Evolutionary conservation across 2,797 vertebrate species (phyloP), one percentile per base, ranked within the genome.

Genomic region (Oophaga sylvatica): DNA sequence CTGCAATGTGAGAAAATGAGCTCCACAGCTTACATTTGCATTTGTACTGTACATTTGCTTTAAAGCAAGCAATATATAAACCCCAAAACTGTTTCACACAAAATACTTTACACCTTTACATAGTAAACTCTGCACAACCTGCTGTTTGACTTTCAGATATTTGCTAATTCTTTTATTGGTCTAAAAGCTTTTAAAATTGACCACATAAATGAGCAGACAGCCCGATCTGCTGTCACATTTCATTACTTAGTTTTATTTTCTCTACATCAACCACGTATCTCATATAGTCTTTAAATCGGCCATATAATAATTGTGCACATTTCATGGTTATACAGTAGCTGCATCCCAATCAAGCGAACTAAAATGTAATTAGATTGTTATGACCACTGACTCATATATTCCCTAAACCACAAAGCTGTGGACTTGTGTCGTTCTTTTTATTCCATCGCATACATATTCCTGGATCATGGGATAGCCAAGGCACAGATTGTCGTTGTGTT

Each of bases 391-490:
- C 0, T 84, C 82, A 7, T 41, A 31, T 76, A 84, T 78, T 65
- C 70, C 29, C 84, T 78, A 80, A 81, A 82, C 84, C 91, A 57
- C 89, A 85, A 84, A 88, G 59, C 88, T 78, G 71, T 0, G 0
- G 35, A 80, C 82, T 1, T 0, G 75, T 86, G 91, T 12, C 19
- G 90, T 1, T 0, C 83, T 76, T 48, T 82, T 86, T 57, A 62
- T 75, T 91, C 91, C 75, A 31, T 81, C 81, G 84, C 86, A 90
- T 84, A n/a, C 87, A 83, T 41, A 17, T 83, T 75, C 90, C 86
- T 85, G 90, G 56, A 86, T 92, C 63, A 29, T 83, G 77, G 85
- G 65, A 88, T 91, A 85, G 89, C 90, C 88, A 89, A 91, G 91
- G 90, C 90, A 73, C 48, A 77, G 87, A 87, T 88, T 84, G 81